Evolutionary conservation across 2,888 invertebrate species (phyloP).

Genomic region (Archips xylosteana): DNA sequence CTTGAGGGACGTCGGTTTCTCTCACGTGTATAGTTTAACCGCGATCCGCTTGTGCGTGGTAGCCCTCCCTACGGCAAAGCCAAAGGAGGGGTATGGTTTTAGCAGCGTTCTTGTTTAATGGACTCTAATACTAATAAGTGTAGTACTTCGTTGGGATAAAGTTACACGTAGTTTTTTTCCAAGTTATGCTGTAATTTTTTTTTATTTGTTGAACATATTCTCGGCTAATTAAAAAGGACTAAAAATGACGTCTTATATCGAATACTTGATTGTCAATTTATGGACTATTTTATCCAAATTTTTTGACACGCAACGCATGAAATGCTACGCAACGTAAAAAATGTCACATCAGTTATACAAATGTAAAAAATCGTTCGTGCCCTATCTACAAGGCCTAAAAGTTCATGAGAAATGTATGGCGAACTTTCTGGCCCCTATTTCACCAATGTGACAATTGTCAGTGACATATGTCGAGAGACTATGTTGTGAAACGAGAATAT

Average conservation of each 20-base stretch:
- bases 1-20: neutral
- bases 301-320: neutral
- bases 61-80: neutral
- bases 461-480: no score
- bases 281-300: neutral
- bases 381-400: neutral
- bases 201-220: neutral
- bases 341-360: slow-evolving; percentile 1
- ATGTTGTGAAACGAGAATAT: no score
- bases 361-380: neutral
- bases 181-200: neutral
- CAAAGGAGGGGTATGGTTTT: neutral
- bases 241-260: neutral
- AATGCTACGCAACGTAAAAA: neutral
- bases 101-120: neutral
- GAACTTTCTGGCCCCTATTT: no score
- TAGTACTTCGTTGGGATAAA: neutral
- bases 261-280: neutral
- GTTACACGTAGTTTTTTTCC: neutral
- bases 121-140: neutral
- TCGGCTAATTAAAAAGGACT: neutral
- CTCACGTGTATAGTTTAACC: neutral
- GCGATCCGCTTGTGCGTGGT: neutral
- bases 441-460: no score
- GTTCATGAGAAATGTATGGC: no score